phyloP scores from a whole-genome alignment of 2,888 invertebrate genomes.

The Chymomyza amoena region DNA sequence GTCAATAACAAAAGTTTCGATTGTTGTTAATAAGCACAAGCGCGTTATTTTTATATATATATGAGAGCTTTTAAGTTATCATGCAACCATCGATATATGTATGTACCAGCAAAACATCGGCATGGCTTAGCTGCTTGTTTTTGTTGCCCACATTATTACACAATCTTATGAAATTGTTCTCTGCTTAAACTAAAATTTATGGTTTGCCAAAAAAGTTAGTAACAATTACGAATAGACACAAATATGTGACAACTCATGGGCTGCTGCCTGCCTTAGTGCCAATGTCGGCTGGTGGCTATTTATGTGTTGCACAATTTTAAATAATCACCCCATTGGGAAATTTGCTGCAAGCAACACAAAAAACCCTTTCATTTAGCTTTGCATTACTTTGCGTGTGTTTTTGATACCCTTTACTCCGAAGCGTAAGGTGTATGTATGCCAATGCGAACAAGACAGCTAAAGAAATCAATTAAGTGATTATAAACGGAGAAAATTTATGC shows the following conservation, averaged over 20 bases:
- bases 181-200: neutral
- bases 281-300: conserved; percentile 41
- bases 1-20: neutral
- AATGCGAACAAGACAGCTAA: too few species aligned
- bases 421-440: too few species aligned
- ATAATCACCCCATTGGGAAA: conserved; percentile 78
- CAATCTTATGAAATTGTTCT: neutral
- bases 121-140: neutral
- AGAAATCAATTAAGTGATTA: too few species aligned
- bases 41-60: too few species aligned
- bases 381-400: conserved; percentile 34
- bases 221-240: conserved; percentile 7
- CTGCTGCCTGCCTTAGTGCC: neutral
- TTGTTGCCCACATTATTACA: neutral
- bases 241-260: neutral
- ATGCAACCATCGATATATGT: neutral
- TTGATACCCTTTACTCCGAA: neutral
- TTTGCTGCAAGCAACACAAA: conserved; percentile 47
- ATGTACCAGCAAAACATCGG: neutral
- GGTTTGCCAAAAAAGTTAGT: conserved; percentile 13
- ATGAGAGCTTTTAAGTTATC: too few species aligned
- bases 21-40: neutral
- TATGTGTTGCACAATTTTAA: conserved; percentile 74
- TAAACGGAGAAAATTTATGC: too few species aligned
- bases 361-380: conserved; percentile 44